Evolutionary conservation across 2,888 invertebrate species (phyloP).

Genomic region (Myathropa florea): DNA sequence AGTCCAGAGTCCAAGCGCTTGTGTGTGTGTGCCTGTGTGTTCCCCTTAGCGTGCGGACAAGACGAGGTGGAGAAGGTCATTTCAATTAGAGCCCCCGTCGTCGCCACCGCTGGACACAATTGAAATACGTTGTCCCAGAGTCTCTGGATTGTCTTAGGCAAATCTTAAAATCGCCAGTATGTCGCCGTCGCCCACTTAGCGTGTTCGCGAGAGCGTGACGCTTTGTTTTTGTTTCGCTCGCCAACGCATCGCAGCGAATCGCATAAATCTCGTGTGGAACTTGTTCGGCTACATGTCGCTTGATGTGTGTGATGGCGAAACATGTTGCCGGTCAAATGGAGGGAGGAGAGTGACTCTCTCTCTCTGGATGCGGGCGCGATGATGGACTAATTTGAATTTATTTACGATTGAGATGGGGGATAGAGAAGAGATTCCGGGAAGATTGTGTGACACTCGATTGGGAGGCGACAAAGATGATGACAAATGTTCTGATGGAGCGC

Average conservation of each 20-base stretch:
- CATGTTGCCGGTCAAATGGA: background rate
- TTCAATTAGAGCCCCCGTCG: background rate
- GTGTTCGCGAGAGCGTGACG: slow-evolving; percentile 51
- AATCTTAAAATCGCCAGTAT: slow-evolving; percentile 15
- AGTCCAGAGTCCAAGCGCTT: background rate
- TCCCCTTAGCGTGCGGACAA: background rate
- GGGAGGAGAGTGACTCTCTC: background rate
- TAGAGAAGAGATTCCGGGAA: background rate
- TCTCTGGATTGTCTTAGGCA: slow-evolving; percentile 7
- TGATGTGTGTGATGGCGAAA: background rate
- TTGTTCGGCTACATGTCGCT: background rate
- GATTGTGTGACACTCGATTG: background rate
- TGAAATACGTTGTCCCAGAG: background rate
- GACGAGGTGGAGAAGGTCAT: background rate
- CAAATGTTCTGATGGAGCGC: background rate
- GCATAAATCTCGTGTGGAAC: background rate
- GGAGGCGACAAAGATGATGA: background rate
- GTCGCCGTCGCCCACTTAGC: slow-evolving; percentile 47
- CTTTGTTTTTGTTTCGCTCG: background rate
- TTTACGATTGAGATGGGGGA: background rate
- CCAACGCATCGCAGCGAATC: background rate
- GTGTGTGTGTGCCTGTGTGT: background rate
- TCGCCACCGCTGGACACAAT: background rate
- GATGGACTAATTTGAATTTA: background rate
- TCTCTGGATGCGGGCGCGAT: background rate